Base-by-base conservation (phyloP, 2,113 vertebrate species). In the Thermophis baileyi region DNA sequence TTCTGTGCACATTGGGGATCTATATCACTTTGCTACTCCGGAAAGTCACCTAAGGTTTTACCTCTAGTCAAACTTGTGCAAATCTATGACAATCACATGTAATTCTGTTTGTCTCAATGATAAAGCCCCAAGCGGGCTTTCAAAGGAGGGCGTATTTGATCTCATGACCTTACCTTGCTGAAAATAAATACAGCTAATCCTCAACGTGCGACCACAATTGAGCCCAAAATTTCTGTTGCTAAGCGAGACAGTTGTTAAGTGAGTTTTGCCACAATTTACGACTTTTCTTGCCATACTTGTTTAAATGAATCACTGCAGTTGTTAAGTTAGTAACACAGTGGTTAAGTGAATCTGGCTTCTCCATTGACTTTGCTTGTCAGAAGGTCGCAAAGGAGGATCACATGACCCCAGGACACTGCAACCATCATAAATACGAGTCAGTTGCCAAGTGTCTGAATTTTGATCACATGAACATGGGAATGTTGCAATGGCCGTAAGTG, bases 61-160 rank as follows among this genome's bases (percentile, higher is more conserved):
- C 18, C 47, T 81, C 69, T 40, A 22, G n/a, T 40, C 69, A 81
- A 93, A 91, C 93, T 92, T 94, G 86, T 96, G 94, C 94, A 96
- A 96, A 87, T 54, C 91, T 96, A 46, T 0, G 94, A 91, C 3
- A 57, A 90, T 24, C 53, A 30, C 27, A 6, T 51, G 25, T 30
- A 10, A 44, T 35, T 89, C 35, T 55, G n/a, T 63, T 50, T 87
- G 47, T 27, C 47, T 97, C 96, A 95, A 94, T 94, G 93, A 95
- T 81, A 89, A 94, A 20, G 27, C 25, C 50, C 53, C 50, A 12
- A 54, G 24, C 1, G 27, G 16, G 1, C 35, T 22, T 46, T 74
- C 51, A 74, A 88, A 74, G 30, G 46, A 16, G 44, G 40, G 69
- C 49, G 22, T 9, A 22, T 24, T 63, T 18, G 4, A 92, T 74